Evolutionary conservation across 2,888 invertebrate genomes (phyloP).

Genomic region (Tipula vernalis): DNA sequence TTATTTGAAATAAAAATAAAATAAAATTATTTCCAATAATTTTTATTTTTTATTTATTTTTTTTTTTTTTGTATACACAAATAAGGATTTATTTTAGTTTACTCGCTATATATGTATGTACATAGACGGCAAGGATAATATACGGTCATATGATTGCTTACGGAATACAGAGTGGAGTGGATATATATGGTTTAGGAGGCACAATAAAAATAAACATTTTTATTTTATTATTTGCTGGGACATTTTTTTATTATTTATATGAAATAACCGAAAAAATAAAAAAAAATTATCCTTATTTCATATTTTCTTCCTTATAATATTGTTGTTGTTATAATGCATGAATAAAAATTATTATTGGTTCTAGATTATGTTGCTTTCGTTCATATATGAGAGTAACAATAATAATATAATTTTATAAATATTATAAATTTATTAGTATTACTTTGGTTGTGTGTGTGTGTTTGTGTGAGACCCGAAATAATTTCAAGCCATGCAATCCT

Average conservation of each 20-base stretch:
- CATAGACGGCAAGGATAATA: background rate
- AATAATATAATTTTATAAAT: background rate
- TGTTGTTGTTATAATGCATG: background rate
- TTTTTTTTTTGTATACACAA: background rate
- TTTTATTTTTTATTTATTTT: background rate
- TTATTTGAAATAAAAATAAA: background rate
- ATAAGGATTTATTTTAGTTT: background rate
- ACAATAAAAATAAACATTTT: background rate
- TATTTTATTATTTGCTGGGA: background rate
- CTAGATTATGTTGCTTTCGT: background rate
- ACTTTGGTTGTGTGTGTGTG: background rate
- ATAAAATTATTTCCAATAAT: background rate
- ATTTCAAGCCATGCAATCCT: background rate
- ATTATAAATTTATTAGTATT: background rate
- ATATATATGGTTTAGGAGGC: background rate
- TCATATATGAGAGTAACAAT: background rate
- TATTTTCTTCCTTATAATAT: background rate
- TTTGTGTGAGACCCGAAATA: too few relatives aligned
- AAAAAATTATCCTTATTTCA: background rate
- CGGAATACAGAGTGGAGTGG: background rate
- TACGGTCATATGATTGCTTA: background rate
- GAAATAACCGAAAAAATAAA: background rate
- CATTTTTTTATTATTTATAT: background rate
- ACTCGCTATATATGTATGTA: background rate
- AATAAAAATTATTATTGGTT: background rate